Percentiles rank a stretch among this genome's conserved stretches.
Evolutionary conservation across 2,888 invertebrate species (phyloP).

Genomic region (Oscheius sp.): DNA sequence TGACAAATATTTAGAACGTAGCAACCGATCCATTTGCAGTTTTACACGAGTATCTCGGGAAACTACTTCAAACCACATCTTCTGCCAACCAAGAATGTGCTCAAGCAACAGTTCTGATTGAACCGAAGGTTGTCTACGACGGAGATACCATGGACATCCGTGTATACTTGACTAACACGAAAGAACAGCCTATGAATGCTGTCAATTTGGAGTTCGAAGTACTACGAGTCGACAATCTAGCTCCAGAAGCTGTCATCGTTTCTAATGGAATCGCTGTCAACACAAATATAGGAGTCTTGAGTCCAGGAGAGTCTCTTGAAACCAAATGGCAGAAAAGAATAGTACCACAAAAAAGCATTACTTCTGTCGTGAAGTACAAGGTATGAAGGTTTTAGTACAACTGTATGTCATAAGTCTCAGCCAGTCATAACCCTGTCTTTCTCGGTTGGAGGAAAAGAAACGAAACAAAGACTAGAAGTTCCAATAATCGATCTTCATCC

Average conservation of each 20-base stretch:
- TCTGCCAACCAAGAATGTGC: slow-evolving; percentile 41
- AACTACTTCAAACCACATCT: slow-evolving; percentile 40
- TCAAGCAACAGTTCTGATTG: slow-evolving; percentile 42
- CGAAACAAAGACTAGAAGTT: slow-evolving; percentile 46
- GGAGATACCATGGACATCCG: slow-evolving; percentile 42
- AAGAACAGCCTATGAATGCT: slow-evolving; percentile 28
- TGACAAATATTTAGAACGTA: slow-evolving; percentile 41
- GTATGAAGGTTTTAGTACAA: slow-evolving; percentile 9
- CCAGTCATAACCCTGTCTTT: slow-evolving; percentile 49
- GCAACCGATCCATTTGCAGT: slow-evolving; percentile 56
- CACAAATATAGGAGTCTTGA: slow-evolving; percentile 11
- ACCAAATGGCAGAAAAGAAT: slow-evolving; percentile 33
- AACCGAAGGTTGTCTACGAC: slow-evolving; percentile 46
- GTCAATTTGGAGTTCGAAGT: slow-evolving; percentile 27
- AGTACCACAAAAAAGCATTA: slow-evolving; percentile 36
- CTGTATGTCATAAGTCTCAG: slow-evolving; percentile 32
- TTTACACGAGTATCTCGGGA: slow-evolving; percentile 56
- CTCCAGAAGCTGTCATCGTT: slow-evolving; percentile 27
- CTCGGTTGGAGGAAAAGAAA: slow-evolving; percentile 39
- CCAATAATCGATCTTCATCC: slow-evolving; percentile 30
- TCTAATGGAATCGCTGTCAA: slow-evolving; percentile 34
- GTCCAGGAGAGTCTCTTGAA: slow-evolving; percentile 28
- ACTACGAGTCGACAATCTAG: slow-evolving; percentile 16
- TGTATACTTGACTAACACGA: slow-evolving; percentile 43
- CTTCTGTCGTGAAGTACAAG: slow-evolving; percentile 43